Percentiles rank a stretch among this genome's conserved stretches.
phyloP scores from a whole-genome alignment of 2,113 vertebrate genomes.

The Ramphastos sulfuratus region DNA sequence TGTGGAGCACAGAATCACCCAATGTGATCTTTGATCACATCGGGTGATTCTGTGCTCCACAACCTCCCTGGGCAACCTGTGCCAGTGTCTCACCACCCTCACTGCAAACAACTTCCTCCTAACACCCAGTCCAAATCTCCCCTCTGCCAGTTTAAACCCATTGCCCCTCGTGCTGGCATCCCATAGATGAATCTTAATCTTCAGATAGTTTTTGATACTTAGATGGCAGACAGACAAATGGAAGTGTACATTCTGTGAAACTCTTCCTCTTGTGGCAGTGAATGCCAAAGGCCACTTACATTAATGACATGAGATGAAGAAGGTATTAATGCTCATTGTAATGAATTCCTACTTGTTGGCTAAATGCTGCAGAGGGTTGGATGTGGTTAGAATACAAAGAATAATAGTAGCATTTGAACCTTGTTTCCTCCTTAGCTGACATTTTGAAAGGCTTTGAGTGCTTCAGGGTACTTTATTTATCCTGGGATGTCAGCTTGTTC shows the following conservation, averaged over 20 bases:
- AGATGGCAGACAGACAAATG: neutral
- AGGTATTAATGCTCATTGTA: neutral
- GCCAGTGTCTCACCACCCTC: no score
- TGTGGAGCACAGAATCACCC: no score
- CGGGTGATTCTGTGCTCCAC: no score
- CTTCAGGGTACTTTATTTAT: neutral
- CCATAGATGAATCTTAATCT: neutral
- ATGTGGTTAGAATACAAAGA: neutral
- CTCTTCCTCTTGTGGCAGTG: neutral
- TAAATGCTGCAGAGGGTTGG: neutral
- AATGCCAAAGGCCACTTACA: neutral
- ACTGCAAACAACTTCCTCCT: no score
- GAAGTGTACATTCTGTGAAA: neutral
- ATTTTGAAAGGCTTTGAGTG: neutral
- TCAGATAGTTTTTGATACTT: neutral
- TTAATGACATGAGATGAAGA: neutral
- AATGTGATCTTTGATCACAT: no score
- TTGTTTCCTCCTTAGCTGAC: neutral
- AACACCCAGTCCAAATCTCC: no score
- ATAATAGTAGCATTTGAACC: neutral
- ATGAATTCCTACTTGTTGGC: neutral
- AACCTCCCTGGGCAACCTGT: no score
- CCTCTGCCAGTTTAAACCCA: no score
- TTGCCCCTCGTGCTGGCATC: neutral
- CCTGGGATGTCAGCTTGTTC: neutral